Evolutionary conservation across 2,888 invertebrate species (phyloP), one percentile per base, ranked within the genome.

Genomic region (Nomada flava): DNA sequence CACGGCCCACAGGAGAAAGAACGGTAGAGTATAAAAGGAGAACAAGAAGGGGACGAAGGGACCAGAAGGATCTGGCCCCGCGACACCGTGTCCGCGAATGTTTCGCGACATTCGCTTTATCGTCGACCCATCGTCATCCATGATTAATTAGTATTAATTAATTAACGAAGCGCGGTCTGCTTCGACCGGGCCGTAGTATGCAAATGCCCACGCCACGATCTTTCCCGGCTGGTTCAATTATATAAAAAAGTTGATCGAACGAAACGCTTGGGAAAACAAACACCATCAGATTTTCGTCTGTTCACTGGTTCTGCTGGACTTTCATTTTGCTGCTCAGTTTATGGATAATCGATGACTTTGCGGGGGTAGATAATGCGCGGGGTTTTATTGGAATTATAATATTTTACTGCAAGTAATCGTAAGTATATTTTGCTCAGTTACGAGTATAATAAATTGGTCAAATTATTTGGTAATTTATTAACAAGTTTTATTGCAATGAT

Each of bases 61-160:
- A 52, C 29, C 26, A 64, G 50, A 15, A 55, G 18, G 60, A 79
- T 65, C 80, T 26, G 67, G 53, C 63, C 69, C 44, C 60, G 79
- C 73, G 73, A 80, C 57, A 67, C 60, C 42, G 67, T 60, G 59
- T 59, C 55, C 64, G 64, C 59, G 73, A 65, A 82, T 68, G 76
- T 72, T 69, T 63, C 68, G 68, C 53, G 72, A 78, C 74, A 59
- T 71, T 23, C 42, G 62, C 50, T 71, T 78, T 74, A 74, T 78
- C 83, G 62, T 78, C 63, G 67, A 57, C 59, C 80, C 79, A 69
- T 71, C 79, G 69, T 73, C 79, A 65, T 71, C 60, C 76, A 57
- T 74, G 84, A 84, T 84, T 84, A 84, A 84, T 84, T 84, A 80
- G 76, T 77, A 80, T 84, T 80, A 84, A 84, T 84, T 84, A 84